Evolutionary conservation across 2,797 vertebrate genomes (phyloP).

Genomic region (Lates japonicus): DNA sequence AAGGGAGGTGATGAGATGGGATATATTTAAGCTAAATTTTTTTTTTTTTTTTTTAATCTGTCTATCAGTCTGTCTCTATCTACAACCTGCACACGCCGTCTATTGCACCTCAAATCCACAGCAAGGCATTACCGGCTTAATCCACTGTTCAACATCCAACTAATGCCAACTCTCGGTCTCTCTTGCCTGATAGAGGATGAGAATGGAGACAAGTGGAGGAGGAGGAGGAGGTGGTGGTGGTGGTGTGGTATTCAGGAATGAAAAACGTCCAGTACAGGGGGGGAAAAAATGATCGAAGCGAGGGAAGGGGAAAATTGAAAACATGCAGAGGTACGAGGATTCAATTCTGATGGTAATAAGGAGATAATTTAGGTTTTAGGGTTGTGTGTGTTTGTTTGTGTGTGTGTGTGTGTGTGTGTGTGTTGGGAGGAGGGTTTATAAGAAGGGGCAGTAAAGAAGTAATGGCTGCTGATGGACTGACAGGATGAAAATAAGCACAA

Average conservation of each 20-base stretch:
- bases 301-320: conserved; percentile 24
- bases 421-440: conserved; percentile 24
- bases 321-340: conserved; percentile 24
- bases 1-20: conserved; percentile 60
- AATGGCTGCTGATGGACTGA: conserved; percentile 65
- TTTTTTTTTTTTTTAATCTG: conserved; percentile 66
- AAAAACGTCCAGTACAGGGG: conserved; percentile 33
- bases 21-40: conserved; percentile 12
- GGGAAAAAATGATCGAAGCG: conserved; percentile 14
- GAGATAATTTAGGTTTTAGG: conserved; percentile 17
- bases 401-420: conserved; percentile 17
- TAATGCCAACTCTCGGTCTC: conserved; percentile 59
- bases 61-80: conserved; percentile 80
- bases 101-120: conserved; percentile 53
- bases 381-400: conserved; percentile 13
- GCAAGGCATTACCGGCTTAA: conserved; percentile 52
- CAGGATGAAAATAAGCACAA: conserved; percentile 64
- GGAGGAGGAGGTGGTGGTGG: not conserved
- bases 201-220: conserved; percentile 48
- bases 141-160: conserved; percentile 63
- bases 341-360: conserved; percentile 12
- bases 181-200: conserved; percentile 48
- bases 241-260: conserved; percentile 16
- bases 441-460: conserved; percentile 47
- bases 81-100: conserved; percentile 66